Base-by-base conservation (phyloP, 2,888 invertebrate species). In the Griposia aprilina region DNA sequence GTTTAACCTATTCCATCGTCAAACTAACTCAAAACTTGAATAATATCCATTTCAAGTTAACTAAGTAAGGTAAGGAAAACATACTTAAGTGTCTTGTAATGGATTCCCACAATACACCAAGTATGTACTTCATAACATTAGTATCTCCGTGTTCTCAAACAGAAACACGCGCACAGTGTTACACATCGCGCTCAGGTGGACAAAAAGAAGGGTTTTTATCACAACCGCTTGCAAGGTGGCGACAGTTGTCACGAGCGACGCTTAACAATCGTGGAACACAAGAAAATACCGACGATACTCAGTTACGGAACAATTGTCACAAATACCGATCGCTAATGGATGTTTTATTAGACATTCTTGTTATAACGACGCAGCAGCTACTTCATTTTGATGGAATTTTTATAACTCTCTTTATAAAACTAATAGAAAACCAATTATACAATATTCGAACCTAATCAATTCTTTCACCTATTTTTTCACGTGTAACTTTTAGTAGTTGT, bases 91-190 rank as follows among this genome's bases (percentile, higher is more conserved):
- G 30, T 68, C 52, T 48, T 55, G 52, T 72, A 63, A 68, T 86
- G 63, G 26, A 68, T 59, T 48, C n/a, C 15, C 23, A 63, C 68
- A 67, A 55, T 76, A 62, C 60, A 59, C 26, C 26, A 81, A 74
- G 57, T 57, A 62, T 41, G 23, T 60, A 30, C 50, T 72, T 50
- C 71, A 68, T 26, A 48, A 62, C 60, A 69, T 78, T 72, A 74
- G 26, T 79, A 72, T 20, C 50, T 62, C 67, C 55, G 41, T 23
- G 70, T 74, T 52, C 41, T 79, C 17, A 71, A 86, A 77, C 91
- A 89, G 89, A 91, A 90, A 92, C 94, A 94, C 93, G 93, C 91
- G 94, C 91, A 90, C 89, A 89, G 87, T 90, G 89, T 80, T 87
- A 91, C 92, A 92, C 92, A 92, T 90, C 86, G 82, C 81, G 71